A percentile compares a stretch with the other conserved stretches of the same genome.
phyloP scores from a whole-genome alignment of 2,797 vertebrate species.

The Tokudaia tokunoshimensis region DNA sequence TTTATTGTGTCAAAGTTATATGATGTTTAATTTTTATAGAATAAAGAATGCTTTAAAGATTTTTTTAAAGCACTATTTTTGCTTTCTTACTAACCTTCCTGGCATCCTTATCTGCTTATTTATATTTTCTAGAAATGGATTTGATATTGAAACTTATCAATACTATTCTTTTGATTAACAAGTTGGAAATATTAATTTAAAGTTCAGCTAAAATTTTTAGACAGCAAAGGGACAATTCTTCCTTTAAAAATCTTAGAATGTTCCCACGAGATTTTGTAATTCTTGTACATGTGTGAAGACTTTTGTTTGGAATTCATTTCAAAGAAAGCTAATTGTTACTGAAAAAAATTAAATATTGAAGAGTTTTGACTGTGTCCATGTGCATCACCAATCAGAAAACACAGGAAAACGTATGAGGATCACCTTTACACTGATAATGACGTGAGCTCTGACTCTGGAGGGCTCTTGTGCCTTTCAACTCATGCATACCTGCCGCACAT shows the following conservation, averaged over 20 bases:
- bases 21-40: slow-evolving; percentile 45
- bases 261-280: background rate
- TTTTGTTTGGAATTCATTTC: background rate
- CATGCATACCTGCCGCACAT: accelerated
- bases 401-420: background rate
- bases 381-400: background rate
- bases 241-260: background rate
- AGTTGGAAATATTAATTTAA: background rate
- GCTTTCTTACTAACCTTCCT: slow-evolving; percentile 6
- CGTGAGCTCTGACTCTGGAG: background rate
- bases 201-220: slow-evolving; percentile 28
- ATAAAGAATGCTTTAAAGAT: background rate
- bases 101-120: slow-evolving; percentile 1
- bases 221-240: background rate
- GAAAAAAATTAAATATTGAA: background rate
- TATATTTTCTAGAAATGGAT: slow-evolving; percentile 21
- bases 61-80: background rate
- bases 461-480: background rate
- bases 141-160: background rate
- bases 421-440: background rate
- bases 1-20: slow-evolving; percentile 35
- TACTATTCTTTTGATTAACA: slow-evolving; percentile 36
- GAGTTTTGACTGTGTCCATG: background rate
- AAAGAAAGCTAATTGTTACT: background rate
- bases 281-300: background rate